Conservation (phyloP, 2,888 invertebrate genomes). For the Anthoptus insignis region DNA sequence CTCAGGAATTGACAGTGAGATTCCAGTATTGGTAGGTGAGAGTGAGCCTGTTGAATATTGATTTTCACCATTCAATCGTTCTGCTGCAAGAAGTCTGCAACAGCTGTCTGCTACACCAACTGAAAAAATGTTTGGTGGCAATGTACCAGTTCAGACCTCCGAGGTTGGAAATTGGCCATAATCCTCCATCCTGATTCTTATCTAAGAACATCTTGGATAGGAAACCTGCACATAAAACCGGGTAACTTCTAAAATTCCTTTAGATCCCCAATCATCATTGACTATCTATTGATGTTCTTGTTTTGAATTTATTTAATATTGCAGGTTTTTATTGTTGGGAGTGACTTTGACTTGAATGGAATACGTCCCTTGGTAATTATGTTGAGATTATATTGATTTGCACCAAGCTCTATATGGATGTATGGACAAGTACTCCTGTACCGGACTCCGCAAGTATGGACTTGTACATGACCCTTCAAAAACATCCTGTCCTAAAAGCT, state of each 20-base stretch:
- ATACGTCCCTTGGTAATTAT: background rate
- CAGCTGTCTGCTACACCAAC: background rate
- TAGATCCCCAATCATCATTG: background rate
- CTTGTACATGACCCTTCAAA: background rate
- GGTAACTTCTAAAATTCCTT: constrained; percentile 1
- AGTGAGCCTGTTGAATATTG: constrained; percentile 32
- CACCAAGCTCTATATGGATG: constrained; percentile 7
- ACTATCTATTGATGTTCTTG: background rate
- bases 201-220: constrained; percentile 46
- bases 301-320: background rate
- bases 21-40: background rate
- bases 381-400: background rate
- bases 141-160: constrained; percentile 39
- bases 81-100: constrained; percentile 6
- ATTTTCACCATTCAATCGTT: constrained; percentile 39
- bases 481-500: background rate
- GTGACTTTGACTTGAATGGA: background rate
- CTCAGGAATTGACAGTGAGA: constrained; percentile 30
- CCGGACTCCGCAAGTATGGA: background rate
- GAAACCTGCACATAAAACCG: constrained; percentile 5
- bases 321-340: background rate
- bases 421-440: no score
- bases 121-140: constrained; percentile 26
- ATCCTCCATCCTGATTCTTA: constrained; percentile 37
- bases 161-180: constrained; percentile 49